Percentiles rank a stretch among this genome's conserved stretches.
These are phyloP conservation scores for Tanypteryx hageni DNA, from an alignment of 2,888 invertebrate genomes.

Conservation along the genomic window DNA sequence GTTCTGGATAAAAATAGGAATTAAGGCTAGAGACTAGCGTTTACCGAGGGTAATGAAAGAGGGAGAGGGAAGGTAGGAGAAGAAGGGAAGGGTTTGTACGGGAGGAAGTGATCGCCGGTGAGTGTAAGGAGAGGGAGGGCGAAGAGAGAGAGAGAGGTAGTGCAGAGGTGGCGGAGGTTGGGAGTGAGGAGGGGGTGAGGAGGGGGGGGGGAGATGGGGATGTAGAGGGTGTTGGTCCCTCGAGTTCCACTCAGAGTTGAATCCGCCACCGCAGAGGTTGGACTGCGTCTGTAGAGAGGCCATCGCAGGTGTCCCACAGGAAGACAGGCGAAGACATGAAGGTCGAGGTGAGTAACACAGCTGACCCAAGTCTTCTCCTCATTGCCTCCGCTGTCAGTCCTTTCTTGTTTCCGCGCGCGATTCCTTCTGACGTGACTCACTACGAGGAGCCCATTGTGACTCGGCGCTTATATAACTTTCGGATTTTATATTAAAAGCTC, in stretches of 20 bases:
- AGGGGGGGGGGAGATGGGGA: neutral
- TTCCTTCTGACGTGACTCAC: neutral
- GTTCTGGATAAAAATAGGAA: no score
- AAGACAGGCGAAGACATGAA: conserved; percentile 1
- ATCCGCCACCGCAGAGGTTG: neutral
- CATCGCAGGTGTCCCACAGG: neutral
- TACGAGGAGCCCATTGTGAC: no score
- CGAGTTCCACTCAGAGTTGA: conserved; percentile 32
- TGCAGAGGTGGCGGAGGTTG: neutral
- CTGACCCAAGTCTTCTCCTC: neutral
- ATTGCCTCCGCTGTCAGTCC: neutral
- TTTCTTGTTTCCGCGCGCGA: neutral
- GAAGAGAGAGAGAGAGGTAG: neutral
- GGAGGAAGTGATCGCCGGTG: neutral
- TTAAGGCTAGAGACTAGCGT: no score
- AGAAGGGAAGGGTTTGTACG: neutral
- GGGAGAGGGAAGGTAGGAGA: no score
- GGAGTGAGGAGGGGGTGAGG: neutral
- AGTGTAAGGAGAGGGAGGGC: neutral
- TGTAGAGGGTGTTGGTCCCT: conserved; percentile 31
- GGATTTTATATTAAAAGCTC: no score
- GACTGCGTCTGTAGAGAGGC: neutral
- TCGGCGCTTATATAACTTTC: no score
- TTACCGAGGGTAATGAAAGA: no score
- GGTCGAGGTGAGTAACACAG: conserved; percentile 29